Base-by-base conservation (phyloP, 2,888 invertebrate genomes). In the Therioaphis trifolii region DNA sequence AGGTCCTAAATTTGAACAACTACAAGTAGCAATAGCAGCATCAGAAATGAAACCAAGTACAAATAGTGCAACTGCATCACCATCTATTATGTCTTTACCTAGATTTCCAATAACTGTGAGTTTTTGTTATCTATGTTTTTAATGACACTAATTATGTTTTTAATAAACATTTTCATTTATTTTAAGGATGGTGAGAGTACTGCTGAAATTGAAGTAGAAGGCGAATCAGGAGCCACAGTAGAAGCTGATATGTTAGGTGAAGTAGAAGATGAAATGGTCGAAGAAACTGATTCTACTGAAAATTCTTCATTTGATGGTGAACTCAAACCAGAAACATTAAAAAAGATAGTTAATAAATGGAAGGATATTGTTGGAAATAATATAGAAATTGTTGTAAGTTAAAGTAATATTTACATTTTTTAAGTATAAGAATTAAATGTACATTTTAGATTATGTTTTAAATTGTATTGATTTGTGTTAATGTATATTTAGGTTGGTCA, bases 1-100 rank as follows among this genome's bases (percentile, higher is more conserved):
- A 86, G 97, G 96, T 3, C 95, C 96, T 18, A 96, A 96, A 88
- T 96, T 93, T 89, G 95, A 96, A 88, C 95, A 96, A 89, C 90
- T 95, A 84, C 95, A 95, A 89, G 94, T 94, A 88, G 95, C 95
- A 85, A 95, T 95, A 87, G 95, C 94, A 85, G 94, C 94, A 84
- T 94, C 94, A 87, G 94, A 95, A 89, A 89, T 92, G 63, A 92
- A 93, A 86, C 90, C 91, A 18, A 76, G 58, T 66, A 79, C 91
- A 5, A 92, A 93, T 1, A 89, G 90, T 40, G 90, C 90, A 79
- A 90, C 92, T 24, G 90, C 92, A 27, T 89, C 89, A 85, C 89
- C 90, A 0, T 94, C 95, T 12, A 80, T 84, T 40, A 76, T 84
- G 55, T 95, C 95, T 80, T 90, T 96, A 85, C 94, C 95, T 85